Percentiles rank a stretch among this genome's conserved stretches.
These are phyloP conservation scores for Strix occidentalis DNA, from an alignment of 2,797 vertebrate genomes.

Conservation along the genomic window DNA sequence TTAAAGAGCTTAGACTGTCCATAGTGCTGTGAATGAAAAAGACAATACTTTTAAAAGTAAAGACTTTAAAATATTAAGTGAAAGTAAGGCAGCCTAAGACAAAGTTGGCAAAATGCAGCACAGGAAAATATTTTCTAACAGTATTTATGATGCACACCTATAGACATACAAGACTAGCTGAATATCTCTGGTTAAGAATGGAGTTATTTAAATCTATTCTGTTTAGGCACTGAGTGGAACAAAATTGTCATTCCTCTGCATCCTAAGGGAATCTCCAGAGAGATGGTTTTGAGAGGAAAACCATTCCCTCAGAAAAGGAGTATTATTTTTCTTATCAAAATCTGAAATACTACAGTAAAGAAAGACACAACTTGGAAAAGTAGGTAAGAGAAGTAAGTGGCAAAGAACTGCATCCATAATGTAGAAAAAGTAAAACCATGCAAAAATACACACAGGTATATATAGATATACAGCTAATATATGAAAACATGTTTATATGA, in stretches of 20 bases:
- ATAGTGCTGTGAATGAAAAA: constrained; percentile 84
- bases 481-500: background rate
- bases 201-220: background rate
- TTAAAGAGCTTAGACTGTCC: constrained; percentile 95
- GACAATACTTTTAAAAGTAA: background rate
- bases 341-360: background rate
- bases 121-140: background rate
- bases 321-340: background rate
- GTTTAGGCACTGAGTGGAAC: background rate
- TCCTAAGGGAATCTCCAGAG: background rate
- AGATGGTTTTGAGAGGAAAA: background rate
- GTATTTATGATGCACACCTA: background rate
- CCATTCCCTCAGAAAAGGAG: background rate
- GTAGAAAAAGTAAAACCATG: background rate
- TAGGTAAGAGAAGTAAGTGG: background rate
- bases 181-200: background rate
- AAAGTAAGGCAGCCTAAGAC: background rate
- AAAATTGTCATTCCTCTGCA: background rate
- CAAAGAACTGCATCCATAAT: background rate
- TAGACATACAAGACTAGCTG: background rate
- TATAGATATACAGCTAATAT: background rate
- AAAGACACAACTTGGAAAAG: background rate
- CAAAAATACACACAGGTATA: background rate
- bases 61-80: background rate
- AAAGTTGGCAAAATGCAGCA: background rate